Evolutionary conservation across 2,888 invertebrate genomes (phyloP), one percentile per base, ranked within the genome.

Genomic region (Gerris lacustris): DNA sequence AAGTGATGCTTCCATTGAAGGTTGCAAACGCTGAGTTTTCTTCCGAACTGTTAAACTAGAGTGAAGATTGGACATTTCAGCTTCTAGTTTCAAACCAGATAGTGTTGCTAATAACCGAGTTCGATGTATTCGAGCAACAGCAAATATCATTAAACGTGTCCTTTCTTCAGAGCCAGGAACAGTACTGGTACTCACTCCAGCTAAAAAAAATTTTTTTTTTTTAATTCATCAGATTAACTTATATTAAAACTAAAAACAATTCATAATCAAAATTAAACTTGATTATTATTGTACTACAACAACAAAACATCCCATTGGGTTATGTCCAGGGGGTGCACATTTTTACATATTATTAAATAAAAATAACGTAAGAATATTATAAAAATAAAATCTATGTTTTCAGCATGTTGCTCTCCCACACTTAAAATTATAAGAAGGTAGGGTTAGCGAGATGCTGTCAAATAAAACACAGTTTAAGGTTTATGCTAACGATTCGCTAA

Each of bases 81-180:
- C 95, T 80, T 97, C 96, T 73, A 97, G 82, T 82, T 96, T 96
- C 68, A 97, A 82, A 0, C 96, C 96, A 77, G 95, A 95, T 1
- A 97, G 83, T 0, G 95, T 94, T 0, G 96, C 96, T 73, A 95
- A 82, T 7, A 95, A 82, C 6, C 92, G 85, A 0, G 94, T 94
- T 74, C 92, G 86, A 77, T 92, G 92, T 75, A 97, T 92, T 78
- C 92, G 85, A 5, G 88, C 90, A 1, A 94, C 90, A 0, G 95
- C 96, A 79, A 94, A 93, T 43, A 96, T 91, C 45, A 92, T 88
- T 72, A 92, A 81, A 73, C 89, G 86, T 44, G 90, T 89, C 73
- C 88, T 86, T 76, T 89, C 88, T 11, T 85, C 86, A 70, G 80
- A 31, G 31, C 83, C 76, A 76, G 82, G 76, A 44, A 69, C 81